phyloP scores from a whole-genome alignment of 2,113 vertebrate genomes.

The Girardinichthys multiradiatus region DNA sequence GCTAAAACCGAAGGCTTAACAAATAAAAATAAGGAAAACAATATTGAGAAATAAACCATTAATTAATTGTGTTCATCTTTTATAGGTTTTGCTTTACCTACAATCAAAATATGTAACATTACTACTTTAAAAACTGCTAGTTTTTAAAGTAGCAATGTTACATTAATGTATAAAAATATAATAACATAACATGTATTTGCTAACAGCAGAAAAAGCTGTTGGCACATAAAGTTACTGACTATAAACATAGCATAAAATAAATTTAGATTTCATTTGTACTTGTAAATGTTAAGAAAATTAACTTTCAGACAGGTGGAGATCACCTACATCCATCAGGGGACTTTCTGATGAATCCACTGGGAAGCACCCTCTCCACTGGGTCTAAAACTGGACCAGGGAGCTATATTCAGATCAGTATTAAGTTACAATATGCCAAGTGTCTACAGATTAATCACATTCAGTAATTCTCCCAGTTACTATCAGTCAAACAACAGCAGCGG shows the following conservation, averaged over 20 bases:
- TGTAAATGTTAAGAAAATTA: neutral
- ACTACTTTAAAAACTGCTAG: no score
- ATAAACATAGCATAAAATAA: neutral
- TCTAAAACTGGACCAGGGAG: constrained; percentile 70
- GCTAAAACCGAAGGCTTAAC: no score
- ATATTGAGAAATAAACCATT: no score
- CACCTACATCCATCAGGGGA: constrained; percentile 52
- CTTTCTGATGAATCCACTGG: constrained; percentile 73
- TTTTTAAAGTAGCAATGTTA: no score
- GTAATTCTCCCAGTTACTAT: constrained; percentile 45
- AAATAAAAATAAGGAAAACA: no score
- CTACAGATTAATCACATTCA: constrained; percentile 83
- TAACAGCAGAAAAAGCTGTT: neutral
- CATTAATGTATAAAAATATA: no score
- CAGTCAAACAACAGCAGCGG: constrained; percentile 15
- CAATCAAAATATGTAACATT: no score
- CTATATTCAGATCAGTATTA: constrained; percentile 85
- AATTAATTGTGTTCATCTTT: no score
- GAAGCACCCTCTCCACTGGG: constrained; percentile 73
- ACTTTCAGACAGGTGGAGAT: constrained; percentile 72
- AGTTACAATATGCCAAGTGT: constrained; percentile 86
- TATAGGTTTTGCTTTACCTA: no score
- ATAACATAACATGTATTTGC: no score
- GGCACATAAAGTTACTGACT: neutral
- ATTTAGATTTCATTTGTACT: neutral